These are phyloP conservation scores for Disparrhopalites patrizii DNA, from an alignment of 2,888 invertebrate species.

Conservation along the genomic window DNA sequence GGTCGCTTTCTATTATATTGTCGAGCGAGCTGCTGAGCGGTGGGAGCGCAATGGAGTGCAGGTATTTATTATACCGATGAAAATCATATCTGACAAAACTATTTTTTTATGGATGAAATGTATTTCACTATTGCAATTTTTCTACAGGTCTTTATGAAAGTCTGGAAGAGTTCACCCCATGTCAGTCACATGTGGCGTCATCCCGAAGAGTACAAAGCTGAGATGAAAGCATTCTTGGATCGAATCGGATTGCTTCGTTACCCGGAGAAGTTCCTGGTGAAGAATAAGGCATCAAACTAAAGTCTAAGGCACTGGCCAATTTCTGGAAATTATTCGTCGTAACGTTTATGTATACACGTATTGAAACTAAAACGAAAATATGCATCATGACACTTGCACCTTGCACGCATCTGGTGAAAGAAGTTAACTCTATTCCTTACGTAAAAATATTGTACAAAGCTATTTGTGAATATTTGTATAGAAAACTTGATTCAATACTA, in stretches of 20 bases:
- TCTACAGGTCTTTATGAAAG: slow-evolving; percentile 62
- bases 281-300: slow-evolving; percentile 35
- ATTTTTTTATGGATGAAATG: slow-evolving; percentile 1
- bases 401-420: no score
- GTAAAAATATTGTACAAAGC: no score
- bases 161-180: slow-evolving; percentile 71
- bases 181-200: slow-evolving; percentile 64
- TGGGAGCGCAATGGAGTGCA: slow-evolving; percentile 75
- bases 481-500: no score
- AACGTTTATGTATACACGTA: no score
- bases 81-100: slow-evolving; percentile 1
- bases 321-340: no score
- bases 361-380: no score
- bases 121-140: slow-evolving; percentile 28
- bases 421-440: no score
- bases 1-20: slow-evolving; percentile 70
- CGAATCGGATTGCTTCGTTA: slow-evolving; percentile 57
- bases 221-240: slow-evolving; percentile 60
- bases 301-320: no score
- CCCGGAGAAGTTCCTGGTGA: slow-evolving; percentile 55
- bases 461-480: no score
- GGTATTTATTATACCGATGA: slow-evolving; percentile 56
- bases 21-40: slow-evolving; percentile 64
- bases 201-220: slow-evolving; percentile 63
- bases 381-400: no score